Conservation (phyloP, 1,140 invertebrate genomes). For the Tribolium castaneum region DNA sequence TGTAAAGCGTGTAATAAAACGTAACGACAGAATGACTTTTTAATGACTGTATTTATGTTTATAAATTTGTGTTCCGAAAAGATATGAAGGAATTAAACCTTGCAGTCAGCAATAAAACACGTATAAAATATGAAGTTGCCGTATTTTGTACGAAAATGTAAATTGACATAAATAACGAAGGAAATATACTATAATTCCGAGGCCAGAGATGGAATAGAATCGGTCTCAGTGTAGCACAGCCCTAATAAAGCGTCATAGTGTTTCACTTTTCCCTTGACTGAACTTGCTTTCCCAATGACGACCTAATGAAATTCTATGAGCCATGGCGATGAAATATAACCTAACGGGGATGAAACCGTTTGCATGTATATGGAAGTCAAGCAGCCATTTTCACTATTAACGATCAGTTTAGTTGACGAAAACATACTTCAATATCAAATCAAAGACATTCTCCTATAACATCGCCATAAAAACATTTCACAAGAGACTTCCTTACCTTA, state of each 20-base stretch:
- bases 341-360: conserved; percentile 45
- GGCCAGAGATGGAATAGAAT: conserved; percentile 23
- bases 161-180: conserved; percentile 41
- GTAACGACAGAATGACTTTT: conserved; percentile 35
- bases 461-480: conserved; percentile 24
- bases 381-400: conserved; percentile 44
- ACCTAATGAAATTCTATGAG: conserved; percentile 60
- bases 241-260: conserved; percentile 51
- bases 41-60: conserved; percentile 41
- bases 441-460: conserved; percentile 41
- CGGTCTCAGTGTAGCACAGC: conserved; percentile 29
- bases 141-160: conserved; percentile 38
- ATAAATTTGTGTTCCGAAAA: conserved; percentile 39
- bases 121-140: conserved; percentile 41
- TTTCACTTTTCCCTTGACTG: conserved; percentile 52
- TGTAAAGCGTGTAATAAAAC: conserved; percentile 27
- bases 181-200: conserved; percentile 39
- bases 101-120: conserved; percentile 37
- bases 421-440: conserved; percentile 49
- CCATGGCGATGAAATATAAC: conserved; percentile 57
- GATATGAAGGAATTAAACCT: conserved; percentile 40
- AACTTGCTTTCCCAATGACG: conserved; percentile 52
- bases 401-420: conserved; percentile 44
- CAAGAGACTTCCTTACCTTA: conserved; percentile 21
- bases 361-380: conserved; percentile 47